A percentile compares a stretch with the other conserved stretches of the same genome.
Conservation (phyloP, 1,140 invertebrate species). For the Drosophila seguyi region DNA sequence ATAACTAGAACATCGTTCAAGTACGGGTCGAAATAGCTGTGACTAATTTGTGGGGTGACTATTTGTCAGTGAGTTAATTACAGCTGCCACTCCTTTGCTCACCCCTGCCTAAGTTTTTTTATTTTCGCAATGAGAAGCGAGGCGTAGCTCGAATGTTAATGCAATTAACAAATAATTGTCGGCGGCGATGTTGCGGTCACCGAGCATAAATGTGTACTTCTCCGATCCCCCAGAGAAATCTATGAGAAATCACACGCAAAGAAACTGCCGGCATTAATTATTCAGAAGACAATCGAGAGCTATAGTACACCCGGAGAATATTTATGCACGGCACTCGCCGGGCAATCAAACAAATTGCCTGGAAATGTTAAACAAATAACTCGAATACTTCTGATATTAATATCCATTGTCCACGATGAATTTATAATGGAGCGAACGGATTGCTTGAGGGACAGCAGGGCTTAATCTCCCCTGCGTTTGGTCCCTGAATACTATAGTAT, state of each 20-base stretch:
- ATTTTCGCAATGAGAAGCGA: slow-evolving; percentile 13
- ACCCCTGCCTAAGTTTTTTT: background rate
- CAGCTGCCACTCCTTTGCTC: slow-evolving; percentile 6
- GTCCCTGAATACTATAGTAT: background rate
- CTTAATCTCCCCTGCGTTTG: slow-evolving; percentile 13
- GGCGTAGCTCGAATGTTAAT: slow-evolving; percentile 23
- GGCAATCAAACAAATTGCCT: slow-evolving; percentile 45
- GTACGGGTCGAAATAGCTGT: slow-evolving; percentile 17
- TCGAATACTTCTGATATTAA: slow-evolving; percentile 15
- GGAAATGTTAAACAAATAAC: slow-evolving; percentile 38
- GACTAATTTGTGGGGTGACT: slow-evolving; percentile 44
- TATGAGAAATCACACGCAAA: background rate
- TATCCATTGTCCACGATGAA: slow-evolving; percentile 4
- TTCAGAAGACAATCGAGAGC: slow-evolving; percentile 12
- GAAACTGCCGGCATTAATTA: slow-evolving; percentile 19
- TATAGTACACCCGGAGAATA: background rate
- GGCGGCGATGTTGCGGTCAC: slow-evolving; percentile 24
- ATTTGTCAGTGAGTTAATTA: slow-evolving; percentile 49
- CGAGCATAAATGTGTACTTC: slow-evolving; percentile 44
- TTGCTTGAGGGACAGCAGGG: slow-evolving; percentile 11
- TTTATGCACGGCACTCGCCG: slow-evolving; percentile 21
- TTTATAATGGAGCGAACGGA: slow-evolving; percentile 20
- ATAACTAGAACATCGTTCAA: slow-evolving; percentile 2
- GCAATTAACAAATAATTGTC: slow-evolving; percentile 49
- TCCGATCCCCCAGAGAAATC: slow-evolving; percentile 27